phyloP scores from a whole-genome alignment of 2,797 vertebrate genomes.

The Sebastes flavidus region DNA sequence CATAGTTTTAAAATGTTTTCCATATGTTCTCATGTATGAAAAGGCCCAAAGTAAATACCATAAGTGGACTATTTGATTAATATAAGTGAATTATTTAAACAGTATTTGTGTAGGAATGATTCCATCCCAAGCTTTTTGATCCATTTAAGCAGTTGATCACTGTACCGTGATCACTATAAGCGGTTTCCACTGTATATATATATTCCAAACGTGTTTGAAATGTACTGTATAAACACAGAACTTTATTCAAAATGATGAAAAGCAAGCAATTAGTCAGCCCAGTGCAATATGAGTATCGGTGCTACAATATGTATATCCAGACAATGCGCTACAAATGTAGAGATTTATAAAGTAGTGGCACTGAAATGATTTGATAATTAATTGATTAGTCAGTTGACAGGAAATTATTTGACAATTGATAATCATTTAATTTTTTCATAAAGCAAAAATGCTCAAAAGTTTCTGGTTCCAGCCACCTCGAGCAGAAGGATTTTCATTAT shows the following conservation, averaged over 20 bases:
- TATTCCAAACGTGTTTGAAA: neutral
- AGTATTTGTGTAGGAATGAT: too few species aligned
- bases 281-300: neutral
- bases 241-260: neutral
- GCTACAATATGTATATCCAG: neutral
- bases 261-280: neutral
- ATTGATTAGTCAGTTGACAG: neutral
- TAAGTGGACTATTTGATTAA: rapidly evolving
- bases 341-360: neutral
- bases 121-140: too few species aligned
- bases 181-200: neutral
- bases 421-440: neutral
- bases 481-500: neutral
- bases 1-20: too few species aligned
- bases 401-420: neutral
- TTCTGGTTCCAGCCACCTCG: neutral
- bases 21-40: too few species aligned
- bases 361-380: neutral
- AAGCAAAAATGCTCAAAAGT: neutral
- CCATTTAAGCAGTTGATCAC: too few species aligned
- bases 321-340: neutral
- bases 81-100: too few species aligned
- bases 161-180: too few species aligned
- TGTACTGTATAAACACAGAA: neutral
- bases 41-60: too few species aligned